phyloP scores from a whole-genome alignment of 2,888 invertebrate species.

The Calliopum simillimum region DNA sequence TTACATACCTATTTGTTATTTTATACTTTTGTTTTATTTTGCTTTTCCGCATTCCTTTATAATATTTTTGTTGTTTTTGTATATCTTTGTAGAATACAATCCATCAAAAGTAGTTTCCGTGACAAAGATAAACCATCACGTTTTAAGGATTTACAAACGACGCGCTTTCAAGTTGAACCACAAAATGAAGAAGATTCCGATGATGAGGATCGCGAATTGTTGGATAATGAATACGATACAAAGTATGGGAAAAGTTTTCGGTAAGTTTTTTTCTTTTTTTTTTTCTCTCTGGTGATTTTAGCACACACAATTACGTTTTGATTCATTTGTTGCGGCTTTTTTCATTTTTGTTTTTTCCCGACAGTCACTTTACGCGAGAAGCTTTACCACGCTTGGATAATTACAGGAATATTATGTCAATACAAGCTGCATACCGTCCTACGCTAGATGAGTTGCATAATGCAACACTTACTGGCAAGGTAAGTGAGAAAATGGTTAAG shows the following conservation, averaged over 20 bases:
- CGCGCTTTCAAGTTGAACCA: constrained; percentile 72
- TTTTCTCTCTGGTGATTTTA: neutral
- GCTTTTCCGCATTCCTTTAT: neutral
- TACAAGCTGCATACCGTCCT: constrained; percentile 87
- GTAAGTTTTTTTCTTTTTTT: constrained; percentile 62
- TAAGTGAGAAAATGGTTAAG: constrained; percentile 64
- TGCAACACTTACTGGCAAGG: constrained; percentile 83
- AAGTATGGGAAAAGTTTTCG: constrained; percentile 84
- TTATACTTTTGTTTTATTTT: neutral
- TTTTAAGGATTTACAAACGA: constrained; percentile 72
- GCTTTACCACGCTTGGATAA: constrained; percentile 89
- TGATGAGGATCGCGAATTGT: constrained; percentile 68
- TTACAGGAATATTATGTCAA: constrained; percentile 88
- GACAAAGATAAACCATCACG: constrained; percentile 74
- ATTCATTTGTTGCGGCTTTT: constrained; percentile 16
- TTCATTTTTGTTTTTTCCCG: constrained; percentile 6
- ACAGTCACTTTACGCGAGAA: constrained; percentile 86
- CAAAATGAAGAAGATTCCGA: constrained; percentile 64
- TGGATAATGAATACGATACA: constrained; percentile 73
- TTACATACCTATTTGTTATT: neutral
- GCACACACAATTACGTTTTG: neutral
- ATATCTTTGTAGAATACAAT: constrained; percentile 53
- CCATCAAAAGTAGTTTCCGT: constrained; percentile 74
- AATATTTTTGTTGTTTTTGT: constrained; percentile 25
- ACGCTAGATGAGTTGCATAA: constrained; percentile 91